Conservation (phyloP, 1,140 invertebrate genomes). For the Drosophila bocqueti region DNA sequence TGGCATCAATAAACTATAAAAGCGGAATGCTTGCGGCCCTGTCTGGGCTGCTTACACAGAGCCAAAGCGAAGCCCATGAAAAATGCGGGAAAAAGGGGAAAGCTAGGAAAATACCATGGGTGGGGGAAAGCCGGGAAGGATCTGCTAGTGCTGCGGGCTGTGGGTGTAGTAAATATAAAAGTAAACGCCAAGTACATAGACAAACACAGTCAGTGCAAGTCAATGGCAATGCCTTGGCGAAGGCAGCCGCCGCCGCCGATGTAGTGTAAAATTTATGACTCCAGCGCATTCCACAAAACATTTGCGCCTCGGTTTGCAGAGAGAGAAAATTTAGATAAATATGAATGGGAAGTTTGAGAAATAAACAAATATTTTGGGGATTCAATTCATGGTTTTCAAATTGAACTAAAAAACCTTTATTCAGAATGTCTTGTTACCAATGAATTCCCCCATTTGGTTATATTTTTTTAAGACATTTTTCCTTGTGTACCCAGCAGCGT, state of each 20-base stretch:
- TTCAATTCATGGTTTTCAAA: not conserved
- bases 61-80: slow-evolving; percentile 3
- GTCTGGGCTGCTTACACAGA: slow-evolving; percentile 61
- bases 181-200: slow-evolving; percentile 75
- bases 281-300: slow-evolving; percentile 80
- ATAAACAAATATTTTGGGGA: not conserved
- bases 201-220: slow-evolving; percentile 77
- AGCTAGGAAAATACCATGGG: not conserved
- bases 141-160: slow-evolving; percentile 44
- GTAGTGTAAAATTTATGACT: slow-evolving; percentile 82
- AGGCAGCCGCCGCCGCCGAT: slow-evolving; percentile 39
- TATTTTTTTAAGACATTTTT: not conserved
- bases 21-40: slow-evolving; percentile 71
- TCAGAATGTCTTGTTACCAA: too few relatives aligned
- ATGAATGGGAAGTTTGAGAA: not conserved
- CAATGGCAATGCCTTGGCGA: slow-evolving; percentile 57
- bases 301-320: slow-evolving; percentile 62
- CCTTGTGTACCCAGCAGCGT: slow-evolving; percentile 24
- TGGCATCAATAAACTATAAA: slow-evolving; percentile 83
- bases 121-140: slow-evolving; percentile 6
- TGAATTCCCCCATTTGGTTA: not conserved
- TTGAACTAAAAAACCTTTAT: not conserved
- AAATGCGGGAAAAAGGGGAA: slow-evolving; percentile 15
- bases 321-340: not conserved
- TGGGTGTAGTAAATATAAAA: slow-evolving; percentile 71